A percentile compares a stretch with the other conserved stretches of the same genome.
These are phyloP conservation scores for Steinernema carpocapsae DNA, from an alignment of 2,888 invertebrate species.

Conservation along the genomic window DNA sequence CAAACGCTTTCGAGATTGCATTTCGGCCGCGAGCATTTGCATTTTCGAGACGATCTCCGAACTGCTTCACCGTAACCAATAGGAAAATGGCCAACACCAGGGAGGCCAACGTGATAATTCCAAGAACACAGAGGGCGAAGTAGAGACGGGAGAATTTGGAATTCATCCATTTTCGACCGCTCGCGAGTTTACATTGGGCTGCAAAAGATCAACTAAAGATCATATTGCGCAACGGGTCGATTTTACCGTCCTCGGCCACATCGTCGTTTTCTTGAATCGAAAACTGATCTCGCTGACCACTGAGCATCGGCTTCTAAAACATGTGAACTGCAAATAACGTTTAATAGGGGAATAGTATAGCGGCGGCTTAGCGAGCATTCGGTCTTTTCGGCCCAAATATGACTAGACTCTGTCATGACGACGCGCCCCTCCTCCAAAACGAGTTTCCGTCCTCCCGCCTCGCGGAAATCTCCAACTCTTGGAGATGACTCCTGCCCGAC, in stretches of 20 bases:
- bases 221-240: neutral
- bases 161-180: neutral
- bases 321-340: too few species aligned
- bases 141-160: constrained; percentile 19
- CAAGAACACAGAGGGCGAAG: neutral
- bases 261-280: constrained; percentile 41
- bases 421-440: constrained; percentile 5
- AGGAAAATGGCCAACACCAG: neutral
- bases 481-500: neutral
- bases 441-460: neutral
- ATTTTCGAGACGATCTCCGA: neutral
- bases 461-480: neutral
- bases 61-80: neutral
- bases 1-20: neutral
- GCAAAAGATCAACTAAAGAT: constrained; percentile 12
- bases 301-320: constrained; percentile 43
- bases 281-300: constrained; percentile 39
- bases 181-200: neutral
- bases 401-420: constrained; percentile 15
- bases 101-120: neutral
- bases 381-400: neutral
- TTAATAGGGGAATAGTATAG: neutral
- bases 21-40: constrained; percentile 3
- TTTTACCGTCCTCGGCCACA: too few species aligned
- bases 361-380: neutral